Percentiles rank a stretch among this genome's conserved stretches.
Conservation (phyloP, 1,140 invertebrate species). For the Orussus abietinus region DNA sequence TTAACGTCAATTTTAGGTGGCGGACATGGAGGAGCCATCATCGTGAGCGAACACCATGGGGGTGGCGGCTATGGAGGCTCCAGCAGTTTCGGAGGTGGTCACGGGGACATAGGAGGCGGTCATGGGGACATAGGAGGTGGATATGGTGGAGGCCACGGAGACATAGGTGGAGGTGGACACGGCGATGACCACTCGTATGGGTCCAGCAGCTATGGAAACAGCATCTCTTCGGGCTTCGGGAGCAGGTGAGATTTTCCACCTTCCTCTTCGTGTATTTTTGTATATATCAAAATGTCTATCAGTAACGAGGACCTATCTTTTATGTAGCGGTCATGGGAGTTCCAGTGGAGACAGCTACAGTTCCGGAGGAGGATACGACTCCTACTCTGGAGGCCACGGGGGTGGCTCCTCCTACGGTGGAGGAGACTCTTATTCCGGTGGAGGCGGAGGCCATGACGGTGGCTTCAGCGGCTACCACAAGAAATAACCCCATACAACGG, state of each 20-base stretch:
- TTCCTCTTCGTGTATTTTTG: background rate
- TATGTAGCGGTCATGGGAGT: conserved; percentile 17
- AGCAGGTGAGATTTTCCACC: conserved; percentile 27
- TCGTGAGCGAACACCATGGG: conserved; percentile 12
- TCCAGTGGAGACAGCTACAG: conserved; percentile 24
- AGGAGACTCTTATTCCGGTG: conserved; percentile 9
- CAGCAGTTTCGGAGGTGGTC: conserved; percentile 13
- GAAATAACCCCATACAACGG: too few relatives aligned
- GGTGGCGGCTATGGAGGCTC: conserved; percentile 8
- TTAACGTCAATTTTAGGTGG: too few relatives aligned
- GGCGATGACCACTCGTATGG: conserved; percentile 20
- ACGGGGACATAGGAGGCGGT: conserved; percentile 13
- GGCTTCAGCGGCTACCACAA: conserved; percentile 30
- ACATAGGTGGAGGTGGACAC: conserved; percentile 13
- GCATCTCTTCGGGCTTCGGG: conserved; percentile 26
- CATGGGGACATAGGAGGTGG: conserved; percentile 9
- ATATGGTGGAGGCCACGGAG: conserved; percentile 14
- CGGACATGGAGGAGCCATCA: conserved; percentile 1
- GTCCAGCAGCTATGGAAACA: conserved; percentile 23
- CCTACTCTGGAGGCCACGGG: conserved; percentile 25
- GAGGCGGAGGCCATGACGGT: conserved; percentile 15
- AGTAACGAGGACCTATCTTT: background rate
- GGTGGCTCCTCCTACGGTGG: conserved; percentile 9
- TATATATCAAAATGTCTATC: background rate
- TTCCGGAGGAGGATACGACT: conserved; percentile 25